Conservation (phyloP, 1,140 invertebrate species). For the Euura lappo region DNA sequence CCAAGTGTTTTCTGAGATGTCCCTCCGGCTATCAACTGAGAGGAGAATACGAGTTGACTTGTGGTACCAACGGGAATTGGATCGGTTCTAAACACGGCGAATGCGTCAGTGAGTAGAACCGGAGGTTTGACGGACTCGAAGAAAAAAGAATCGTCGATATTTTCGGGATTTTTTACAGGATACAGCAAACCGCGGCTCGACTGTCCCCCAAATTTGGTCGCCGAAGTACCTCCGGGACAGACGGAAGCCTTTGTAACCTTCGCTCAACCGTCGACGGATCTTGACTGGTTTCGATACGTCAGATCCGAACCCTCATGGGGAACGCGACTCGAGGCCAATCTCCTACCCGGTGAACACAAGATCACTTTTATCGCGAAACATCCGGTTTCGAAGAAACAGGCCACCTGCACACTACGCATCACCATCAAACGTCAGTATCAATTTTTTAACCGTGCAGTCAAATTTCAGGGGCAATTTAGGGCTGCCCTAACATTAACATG, state of each 20-base stretch:
- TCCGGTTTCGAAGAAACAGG: conserved; percentile 56
- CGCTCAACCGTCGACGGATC: conserved; percentile 57
- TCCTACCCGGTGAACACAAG: conserved; percentile 51
- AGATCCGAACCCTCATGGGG: conserved; percentile 58
- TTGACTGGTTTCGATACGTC: conserved; percentile 61
- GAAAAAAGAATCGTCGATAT: no score
- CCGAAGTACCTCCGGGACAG: conserved; percentile 49
- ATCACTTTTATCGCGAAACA: conserved; percentile 57
- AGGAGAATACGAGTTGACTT: conserved; percentile 56
- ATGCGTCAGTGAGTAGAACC: conserved; percentile 53
- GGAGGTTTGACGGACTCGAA: no score
- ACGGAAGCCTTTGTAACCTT: conserved; percentile 57
- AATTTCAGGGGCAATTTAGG: not conserved
- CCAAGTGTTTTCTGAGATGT: conserved; percentile 58
- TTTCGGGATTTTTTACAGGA: conserved; percentile 35
- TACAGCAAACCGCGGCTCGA: conserved; percentile 55
- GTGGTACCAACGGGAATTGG: conserved; percentile 54
- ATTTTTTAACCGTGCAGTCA: not conserved
- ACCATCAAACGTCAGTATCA: conserved; percentile 49
- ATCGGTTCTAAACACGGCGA: conserved; percentile 55
- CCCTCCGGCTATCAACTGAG: conserved; percentile 53
- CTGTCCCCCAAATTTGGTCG: conserved; percentile 53
- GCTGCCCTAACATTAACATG: no score
- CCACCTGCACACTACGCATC: conserved; percentile 53
- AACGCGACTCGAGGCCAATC: conserved; percentile 54